Evolutionary conservation across 1,140 invertebrate species (phyloP), one percentile per base, ranked within the genome.

Genomic region (Drosophila repletoides): DNA sequence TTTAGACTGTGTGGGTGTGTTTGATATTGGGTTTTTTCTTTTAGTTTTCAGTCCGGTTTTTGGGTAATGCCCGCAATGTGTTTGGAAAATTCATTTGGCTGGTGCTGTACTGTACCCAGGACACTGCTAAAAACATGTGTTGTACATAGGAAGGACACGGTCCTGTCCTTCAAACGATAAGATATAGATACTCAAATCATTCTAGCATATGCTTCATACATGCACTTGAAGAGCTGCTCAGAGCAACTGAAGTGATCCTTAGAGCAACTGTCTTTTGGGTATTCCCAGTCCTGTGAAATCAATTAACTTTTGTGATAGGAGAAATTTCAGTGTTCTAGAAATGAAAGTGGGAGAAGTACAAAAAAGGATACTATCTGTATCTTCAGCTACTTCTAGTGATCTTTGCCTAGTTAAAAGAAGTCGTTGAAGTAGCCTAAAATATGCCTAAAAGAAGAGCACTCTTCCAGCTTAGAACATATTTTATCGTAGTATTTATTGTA

Each of bases 81-180:
- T 43, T 64, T 68, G 58, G 65, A 9, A 72, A 69, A 64, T 72
- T 40, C 58, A 58, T 69, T 58, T 38, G 45, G 0, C 33, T 9
- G 6, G 3, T 15, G 40, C 34, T 21, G 46, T 65, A 66, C 48
- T 64, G 61, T 66, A 51, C 48, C 29, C 15, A 45, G 12, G 29
- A 12, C 5, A 21, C 9, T 21, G 22, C 3, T n/a, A 36, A 31
- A 41, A 40, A 52, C 69, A 72, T 72, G 65, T 72, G 70, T 56
- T 72, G 65, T 12, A 40, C 55, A 43, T 24, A 9, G 58, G 22
- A 31, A 9, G 12, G 24, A 7, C 12, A 33, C 12, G 5, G 19
- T 40, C 43, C 29, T 51, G 24, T 28, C 55, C 34, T 36, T 49
- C 38, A 41, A 26, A 17, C 58, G 64, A 61, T 67, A 60, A 60